A percentile compares a stretch with the other conserved stretches of the same genome.
Conservation (phyloP, 2,797 vertebrate species). For the Austrolebias charrua region DNA sequence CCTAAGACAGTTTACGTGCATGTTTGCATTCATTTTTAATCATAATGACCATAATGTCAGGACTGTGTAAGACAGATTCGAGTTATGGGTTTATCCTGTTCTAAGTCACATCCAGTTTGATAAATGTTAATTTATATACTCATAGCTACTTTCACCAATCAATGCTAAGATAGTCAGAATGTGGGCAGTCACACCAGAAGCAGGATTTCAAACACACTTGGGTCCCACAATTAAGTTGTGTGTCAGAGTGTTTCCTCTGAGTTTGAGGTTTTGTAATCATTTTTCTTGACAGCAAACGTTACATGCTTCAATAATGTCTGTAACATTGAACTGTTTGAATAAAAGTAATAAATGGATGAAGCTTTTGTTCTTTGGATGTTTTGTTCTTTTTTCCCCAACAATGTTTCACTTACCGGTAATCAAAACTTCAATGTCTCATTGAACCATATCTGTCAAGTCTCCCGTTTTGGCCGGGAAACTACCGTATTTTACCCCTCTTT, state of each 20-base stretch:
- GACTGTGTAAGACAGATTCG: conserved; percentile 57
- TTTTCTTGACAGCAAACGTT: not conserved
- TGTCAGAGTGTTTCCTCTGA: conserved; percentile 20
- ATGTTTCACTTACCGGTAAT: no score
- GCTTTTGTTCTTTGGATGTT: no score
- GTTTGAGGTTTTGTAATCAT: conserved; percentile 14
- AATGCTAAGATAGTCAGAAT: conserved; percentile 72
- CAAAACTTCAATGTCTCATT: no score
- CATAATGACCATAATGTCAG: conserved; percentile 60
- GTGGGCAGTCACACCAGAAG: conserved; percentile 63
- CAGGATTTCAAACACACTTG: conserved; percentile 67
- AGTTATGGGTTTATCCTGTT: conserved; percentile 59
- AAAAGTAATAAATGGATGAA: not conserved
- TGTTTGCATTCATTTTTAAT: conserved; percentile 55
- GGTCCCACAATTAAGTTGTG: no score
- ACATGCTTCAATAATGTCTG: not conserved
- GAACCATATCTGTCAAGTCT: no score
- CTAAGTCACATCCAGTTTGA: conserved; percentile 59
- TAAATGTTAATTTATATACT: conserved; percentile 24
- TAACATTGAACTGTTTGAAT: not conserved
- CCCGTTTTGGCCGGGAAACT: no score
- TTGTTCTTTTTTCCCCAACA: no score
- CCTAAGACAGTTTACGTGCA: conserved; percentile 38
- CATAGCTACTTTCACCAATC: conserved; percentile 59
- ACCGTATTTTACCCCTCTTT: no score